Evolutionary conservation across 2,797 vertebrate genomes (phyloP).

Genomic region (Gallinago stenura): DNA sequence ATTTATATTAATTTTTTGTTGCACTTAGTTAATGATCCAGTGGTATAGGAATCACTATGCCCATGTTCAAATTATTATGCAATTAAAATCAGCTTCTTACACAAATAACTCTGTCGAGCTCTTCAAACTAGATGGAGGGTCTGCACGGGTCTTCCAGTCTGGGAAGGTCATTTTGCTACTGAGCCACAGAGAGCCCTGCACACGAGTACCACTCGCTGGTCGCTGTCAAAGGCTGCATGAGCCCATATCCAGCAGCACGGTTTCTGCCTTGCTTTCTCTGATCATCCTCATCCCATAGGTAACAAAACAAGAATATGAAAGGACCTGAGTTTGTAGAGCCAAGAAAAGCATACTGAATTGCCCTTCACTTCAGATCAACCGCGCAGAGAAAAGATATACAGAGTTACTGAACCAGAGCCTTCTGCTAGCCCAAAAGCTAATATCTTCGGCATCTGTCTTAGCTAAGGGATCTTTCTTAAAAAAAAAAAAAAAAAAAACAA

Average conservation of each 20-base stretch:
- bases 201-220: not conserved
- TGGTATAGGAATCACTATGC: not conserved
- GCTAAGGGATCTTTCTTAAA: not conserved
- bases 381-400: not conserved
- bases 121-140: not conserved
- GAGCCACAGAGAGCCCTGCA: not conserved
- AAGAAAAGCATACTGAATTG: not conserved
- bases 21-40: not conserved
- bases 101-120: not conserved
- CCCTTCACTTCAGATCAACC: not conserved
- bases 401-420: not conserved
- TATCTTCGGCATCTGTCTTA: not conserved
- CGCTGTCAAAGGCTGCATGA: not conserved
- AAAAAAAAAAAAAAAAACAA: not conserved
- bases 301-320: not conserved
- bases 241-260: not conserved
- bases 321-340: not conserved
- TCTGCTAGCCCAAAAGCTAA: not conserved
- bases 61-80: not conserved
- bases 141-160: not conserved
- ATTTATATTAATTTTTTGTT: not conserved
- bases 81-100: conserved; percentile 19
- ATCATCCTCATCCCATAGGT: not conserved
- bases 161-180: not conserved
- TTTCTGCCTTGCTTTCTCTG: not conserved